Conservation (phyloP, 2,113 vertebrate genomes). For the Gnathonemus echidnorhynchus region DNA sequence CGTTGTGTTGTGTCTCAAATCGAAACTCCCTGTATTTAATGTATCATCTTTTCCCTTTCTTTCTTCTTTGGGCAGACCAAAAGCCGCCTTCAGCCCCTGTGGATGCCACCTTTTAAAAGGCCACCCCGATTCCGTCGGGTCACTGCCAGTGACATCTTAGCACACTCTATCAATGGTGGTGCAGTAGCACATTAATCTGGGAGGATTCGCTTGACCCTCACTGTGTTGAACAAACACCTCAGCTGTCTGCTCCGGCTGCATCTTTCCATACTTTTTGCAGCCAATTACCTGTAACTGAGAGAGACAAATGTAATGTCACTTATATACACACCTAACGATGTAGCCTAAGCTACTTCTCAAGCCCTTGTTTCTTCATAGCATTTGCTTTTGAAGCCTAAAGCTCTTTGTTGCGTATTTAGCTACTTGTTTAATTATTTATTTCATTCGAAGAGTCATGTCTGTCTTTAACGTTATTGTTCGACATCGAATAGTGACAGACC, state of each 20-base stretch:
- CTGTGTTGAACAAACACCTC: background rate
- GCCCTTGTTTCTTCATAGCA: background rate
- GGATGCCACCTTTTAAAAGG: background rate
- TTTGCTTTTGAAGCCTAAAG: background rate
- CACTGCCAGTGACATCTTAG: background rate
- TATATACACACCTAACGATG: background rate
- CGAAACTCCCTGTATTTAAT: background rate
- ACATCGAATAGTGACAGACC: background rate
- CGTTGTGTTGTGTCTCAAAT: background rate
- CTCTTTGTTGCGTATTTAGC: background rate
- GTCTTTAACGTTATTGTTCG: background rate
- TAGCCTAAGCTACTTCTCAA: background rate
- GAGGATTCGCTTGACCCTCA: background rate
- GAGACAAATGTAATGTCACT: background rate
- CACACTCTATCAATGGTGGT: background rate
- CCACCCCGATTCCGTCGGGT: background rate
- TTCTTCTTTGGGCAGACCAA: background rate
- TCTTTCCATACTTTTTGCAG: background rate
- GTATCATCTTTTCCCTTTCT: background rate
- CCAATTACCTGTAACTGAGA: background rate
- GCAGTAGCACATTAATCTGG: constrained; percentile 7
- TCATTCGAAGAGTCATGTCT: background rate
- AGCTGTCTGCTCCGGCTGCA: too few species aligned
- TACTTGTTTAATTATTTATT: background rate
- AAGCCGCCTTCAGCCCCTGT: background rate